Evolutionary conservation across 2,797 vertebrate species (phyloP).

Genomic region (Syndactyla subalaris): DNA sequence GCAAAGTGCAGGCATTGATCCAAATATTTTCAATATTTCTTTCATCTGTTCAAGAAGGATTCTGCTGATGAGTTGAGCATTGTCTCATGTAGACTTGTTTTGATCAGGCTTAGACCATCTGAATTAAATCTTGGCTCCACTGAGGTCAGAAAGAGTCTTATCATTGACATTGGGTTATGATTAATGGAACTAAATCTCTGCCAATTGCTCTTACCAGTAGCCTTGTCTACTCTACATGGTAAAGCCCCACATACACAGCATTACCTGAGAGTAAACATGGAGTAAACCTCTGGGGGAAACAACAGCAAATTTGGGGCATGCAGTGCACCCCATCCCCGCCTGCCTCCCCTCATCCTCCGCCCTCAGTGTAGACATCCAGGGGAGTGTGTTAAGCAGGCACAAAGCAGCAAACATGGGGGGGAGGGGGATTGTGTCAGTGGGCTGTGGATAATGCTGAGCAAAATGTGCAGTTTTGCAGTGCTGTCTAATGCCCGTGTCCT

Average conservation of each 20-base stretch:
- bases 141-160: background rate
- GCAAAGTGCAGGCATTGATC: background rate
- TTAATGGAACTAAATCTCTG: background rate
- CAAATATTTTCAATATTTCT: background rate
- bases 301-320: background rate
- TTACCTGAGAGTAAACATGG: background rate
- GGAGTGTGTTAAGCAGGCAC: background rate
- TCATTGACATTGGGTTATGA: background rate
- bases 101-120: background rate
- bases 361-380: background rate
- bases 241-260: background rate
- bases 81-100: background rate
- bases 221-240: background rate
- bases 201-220: background rate
- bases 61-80: background rate
- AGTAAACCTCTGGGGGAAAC: background rate
- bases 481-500: conserved; percentile 32
- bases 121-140: background rate
- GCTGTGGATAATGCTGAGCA: conserved; percentile 45
- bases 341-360: background rate
- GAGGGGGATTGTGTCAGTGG: background rate
- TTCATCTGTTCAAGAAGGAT: background rate
- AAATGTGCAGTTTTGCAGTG: conserved; percentile 7
- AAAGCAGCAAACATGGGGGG: background rate
- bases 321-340: background rate